Evolutionary conservation across 2,113 vertebrate species (phyloP), one percentile per base, ranked within the genome.

Genomic region (Clarias macrocephalus): DNA sequence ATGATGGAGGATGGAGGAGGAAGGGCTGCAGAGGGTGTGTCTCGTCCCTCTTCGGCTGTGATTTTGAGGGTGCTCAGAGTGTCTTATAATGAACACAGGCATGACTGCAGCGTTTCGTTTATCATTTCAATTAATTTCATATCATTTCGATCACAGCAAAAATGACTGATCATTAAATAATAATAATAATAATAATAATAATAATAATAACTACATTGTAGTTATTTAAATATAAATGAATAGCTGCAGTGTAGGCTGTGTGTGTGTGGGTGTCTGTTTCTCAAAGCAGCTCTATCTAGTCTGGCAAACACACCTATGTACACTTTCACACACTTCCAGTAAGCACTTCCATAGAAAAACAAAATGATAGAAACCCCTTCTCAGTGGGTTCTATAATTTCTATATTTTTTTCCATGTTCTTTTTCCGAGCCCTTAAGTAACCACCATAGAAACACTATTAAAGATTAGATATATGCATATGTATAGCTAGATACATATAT

Each of bases 21-120:
- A 68, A 23, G 57, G 66, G 80, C 25, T 66, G 83, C n/a, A 68
- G 84, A 63, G 83, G n/a, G 48, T 60, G 84, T 33, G 84, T 88
- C 72, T 80, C 70, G 48, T 68, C n/a, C 6, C n/a, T 21, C 63
- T 84, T 28, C 60, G n/a, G 84, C 60, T 86, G 76, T 10, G 37
- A 86, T 33, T 80, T 33, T 48, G 48, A 59, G 30, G 7, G 5
- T 33, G 21, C 16, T 59, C 56, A 3, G 77, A 19, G 28, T 80
- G 7, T 79, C 10, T 42, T 72, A 37, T 23, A 73, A 73, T 73
- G 37, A 73, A 73, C 70, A 70, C 66, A 6, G 1, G 65, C 66
- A 72, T 3, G 68, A 72, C 16, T 72, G 30, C 70, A 23, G 3
- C 1, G 33, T 33, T 73, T 42, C 42, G 12, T 25, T 48, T 42